Evolutionary conservation across 2,888 invertebrate genomes (phyloP).

Genomic region (Adineta ricciae): DNA sequence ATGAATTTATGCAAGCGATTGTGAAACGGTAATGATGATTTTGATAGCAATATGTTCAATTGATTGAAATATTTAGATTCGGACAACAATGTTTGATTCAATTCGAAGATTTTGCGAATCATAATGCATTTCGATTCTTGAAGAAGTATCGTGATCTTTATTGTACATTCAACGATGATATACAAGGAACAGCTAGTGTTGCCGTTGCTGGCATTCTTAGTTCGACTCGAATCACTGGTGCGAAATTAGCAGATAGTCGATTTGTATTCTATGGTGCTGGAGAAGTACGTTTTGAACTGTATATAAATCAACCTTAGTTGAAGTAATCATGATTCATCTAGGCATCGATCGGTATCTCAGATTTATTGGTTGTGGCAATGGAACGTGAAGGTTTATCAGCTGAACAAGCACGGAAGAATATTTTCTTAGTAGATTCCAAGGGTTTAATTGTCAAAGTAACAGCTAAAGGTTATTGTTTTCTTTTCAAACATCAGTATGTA

Average conservation of each 20-base stretch:
- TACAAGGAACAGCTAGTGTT: conserved; percentile 84
- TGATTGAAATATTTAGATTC: conserved; percentile 35
- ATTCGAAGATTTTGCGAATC: conserved; percentile 96
- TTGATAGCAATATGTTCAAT: too few species aligned
- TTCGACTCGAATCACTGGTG: conserved; percentile 71
- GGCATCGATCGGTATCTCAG: conserved; percentile 65
- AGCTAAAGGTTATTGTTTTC: too few species aligned
- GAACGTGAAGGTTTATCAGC: conserved; percentile 4
- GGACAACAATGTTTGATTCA: conserved; percentile 57
- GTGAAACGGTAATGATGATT: conserved; percentile 54
- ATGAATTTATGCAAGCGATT: conserved; percentile 89
- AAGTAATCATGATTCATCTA: conserved; percentile 46
- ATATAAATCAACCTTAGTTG: background rate
- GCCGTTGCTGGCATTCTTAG: conserved; percentile 88
- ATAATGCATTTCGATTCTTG: conserved; percentile 84
- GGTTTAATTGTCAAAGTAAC: conserved; percentile 20
- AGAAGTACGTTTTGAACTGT: background rate
- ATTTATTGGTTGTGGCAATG: conserved; percentile 24
- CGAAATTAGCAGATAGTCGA: conserved; percentile 68
- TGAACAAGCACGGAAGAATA: conserved; percentile 24
- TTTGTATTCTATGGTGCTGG: conserved; percentile 93
- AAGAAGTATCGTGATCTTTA: conserved; percentile 74
- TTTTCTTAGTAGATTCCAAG: conserved; percentile 29
- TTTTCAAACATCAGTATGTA: too few species aligned
- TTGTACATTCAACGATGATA: conserved; percentile 98